Base-by-base conservation (phyloP, 1,140 invertebrate genomes). In the Cecropterus lyciades region DNA sequence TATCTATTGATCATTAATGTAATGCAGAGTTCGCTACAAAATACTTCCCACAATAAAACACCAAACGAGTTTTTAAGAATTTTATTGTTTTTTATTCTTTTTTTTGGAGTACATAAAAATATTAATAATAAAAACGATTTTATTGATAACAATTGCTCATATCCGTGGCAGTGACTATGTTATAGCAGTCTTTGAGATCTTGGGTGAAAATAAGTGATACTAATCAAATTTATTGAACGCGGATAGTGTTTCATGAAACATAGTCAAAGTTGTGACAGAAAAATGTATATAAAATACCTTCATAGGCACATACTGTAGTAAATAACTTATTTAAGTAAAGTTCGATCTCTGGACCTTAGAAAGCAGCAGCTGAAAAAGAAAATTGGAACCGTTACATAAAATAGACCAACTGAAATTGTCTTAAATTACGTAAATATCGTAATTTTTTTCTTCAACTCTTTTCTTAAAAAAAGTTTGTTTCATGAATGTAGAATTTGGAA, bases 141-240 rank as follows among this genome's bases (percentile, higher is more conserved):
- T 65, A 70, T 81, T 79, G 51, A 71, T 89, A 89, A 91, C 87
- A 89, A 75, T 62, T 82, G 69, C 85, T 82, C 69, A 75, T 85
- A 75, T 83, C 69, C 65, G 72, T 82, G 85, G 85, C 86, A 87
- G 82, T 90, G 80, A 91, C 89, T 91, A 90, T 91, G 89, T 89
- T 85, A 83, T 82, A 73, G 83, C 89, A 91, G 89, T 91, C 89
- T 91, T 91, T 84, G 81, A 82, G 84, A 84, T 86, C 80, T 85
- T 85, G 65, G 71, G 68, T 65, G 72, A 80, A 80, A 76, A 51
- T 27, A 53, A 51, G 33, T 62, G 59, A 56, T 59, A 63, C 14
- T 51, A 46, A 43, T 56, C 45, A 65, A 65, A 51, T 45, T 69
- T 48, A 59, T 65, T 51, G 27, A 65, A 65, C 40, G 52, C 63